Base-by-base conservation (phyloP, 2,797 vertebrate species). In the Pseudotriccus pelzelni region DNA sequence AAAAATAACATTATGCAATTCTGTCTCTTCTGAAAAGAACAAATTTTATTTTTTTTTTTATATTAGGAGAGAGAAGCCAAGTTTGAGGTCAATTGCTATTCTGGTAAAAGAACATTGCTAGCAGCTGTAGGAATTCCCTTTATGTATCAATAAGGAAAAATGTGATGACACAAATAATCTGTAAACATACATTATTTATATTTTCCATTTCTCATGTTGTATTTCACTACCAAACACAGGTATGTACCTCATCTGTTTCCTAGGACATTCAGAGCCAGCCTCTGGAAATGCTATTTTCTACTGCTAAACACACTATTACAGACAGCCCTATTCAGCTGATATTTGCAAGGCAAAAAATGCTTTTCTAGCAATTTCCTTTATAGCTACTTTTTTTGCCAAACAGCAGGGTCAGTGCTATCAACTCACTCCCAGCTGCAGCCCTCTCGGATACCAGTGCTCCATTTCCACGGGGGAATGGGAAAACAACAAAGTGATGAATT, bases 321-420 rank as follows among this genome's bases (percentile, higher is more conserved):
- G 73, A 62, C 49, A 78, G 73, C 27, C 36, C 41, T 59, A 36
- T 63, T 88, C 89, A 91, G 69, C 76, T 93, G 76, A 32, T 88
- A 81, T 63, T 91, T 91, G 69, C 94, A 90, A 93, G 93, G 77
- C 77, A 91, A 92, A 79, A 12, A 52, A 69, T 32, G n/a, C 79
- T 92, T 91, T 93, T 50, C 79, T 49, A 93, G 62, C 63, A 86
- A 79, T 80, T 66, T 90, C 83, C 70, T 90, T 79, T 55, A 14
- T 22, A 78, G 69, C 52, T 74, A 66, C 60, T 59, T 66, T 66
- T 75, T 86, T 32, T 86, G 58, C 55, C 73, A 82, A 91, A 86
- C 47, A 86, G 73, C 76, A 73, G 59, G 92, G 83, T 82, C 87
- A 60, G 21, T 22, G 67, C 34, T 53, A 88, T 62, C 76, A 70